These are phyloP conservation scores for Eremophila alpestris DNA, from an alignment of 2,797 vertebrate species.

Conservation along the genomic window DNA sequence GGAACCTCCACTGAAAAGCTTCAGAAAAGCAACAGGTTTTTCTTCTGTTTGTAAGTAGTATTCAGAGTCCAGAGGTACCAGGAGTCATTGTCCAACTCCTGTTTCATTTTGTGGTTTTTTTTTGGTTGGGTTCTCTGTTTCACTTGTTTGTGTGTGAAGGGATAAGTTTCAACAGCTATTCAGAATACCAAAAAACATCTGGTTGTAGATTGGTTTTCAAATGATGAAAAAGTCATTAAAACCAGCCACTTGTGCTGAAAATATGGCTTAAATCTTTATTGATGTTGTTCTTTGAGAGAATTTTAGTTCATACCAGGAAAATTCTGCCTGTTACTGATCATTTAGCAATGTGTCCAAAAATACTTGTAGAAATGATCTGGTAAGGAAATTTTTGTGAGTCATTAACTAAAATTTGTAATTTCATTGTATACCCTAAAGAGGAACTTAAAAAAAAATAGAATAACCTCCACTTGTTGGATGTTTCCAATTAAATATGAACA, in stretches of 20 bases:
- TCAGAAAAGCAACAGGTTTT: background rate
- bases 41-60: background rate
- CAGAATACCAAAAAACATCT: background rate
- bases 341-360: background rate
- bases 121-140: background rate
- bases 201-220: background rate
- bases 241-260: background rate
- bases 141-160: background rate
- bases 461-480: background rate
- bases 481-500: constrained; percentile 6
- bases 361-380: background rate
- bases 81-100: background rate
- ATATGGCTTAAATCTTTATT: background rate
- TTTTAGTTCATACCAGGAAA: background rate
- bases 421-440: background rate
- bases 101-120: background rate
- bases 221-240: background rate
- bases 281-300: background rate
- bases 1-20: background rate
- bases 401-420: background rate
- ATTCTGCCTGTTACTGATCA: background rate
- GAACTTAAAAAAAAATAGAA: background rate
- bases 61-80: background rate
- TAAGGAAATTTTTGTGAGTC: background rate
- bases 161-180: background rate